Conservation (phyloP, 2,113 vertebrate species). For the Malaclemys terrapin region DNA sequence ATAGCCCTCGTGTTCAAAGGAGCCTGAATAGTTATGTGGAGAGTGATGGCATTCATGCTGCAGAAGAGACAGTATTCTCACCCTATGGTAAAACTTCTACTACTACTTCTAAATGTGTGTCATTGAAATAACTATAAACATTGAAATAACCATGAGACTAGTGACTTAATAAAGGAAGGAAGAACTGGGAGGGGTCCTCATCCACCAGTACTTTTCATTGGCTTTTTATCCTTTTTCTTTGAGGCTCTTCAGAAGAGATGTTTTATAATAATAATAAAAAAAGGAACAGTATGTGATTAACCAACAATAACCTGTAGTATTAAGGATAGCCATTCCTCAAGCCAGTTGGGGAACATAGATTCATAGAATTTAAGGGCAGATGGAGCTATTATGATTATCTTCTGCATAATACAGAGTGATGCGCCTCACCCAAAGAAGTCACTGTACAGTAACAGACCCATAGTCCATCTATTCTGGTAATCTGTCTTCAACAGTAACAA, state of each 20-base stretch:
- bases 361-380: background rate
- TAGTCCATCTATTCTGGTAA: background rate
- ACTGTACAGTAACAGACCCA: background rate
- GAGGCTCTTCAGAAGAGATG: background rate
- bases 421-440: background rate
- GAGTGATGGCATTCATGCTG: too few relatives aligned
- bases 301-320: background rate
- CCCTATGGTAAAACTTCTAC: background rate
- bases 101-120: background rate
- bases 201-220: background rate
- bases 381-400: background rate
- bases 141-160: accelerated
- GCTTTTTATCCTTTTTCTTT: background rate
- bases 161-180: background rate
- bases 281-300: background rate
- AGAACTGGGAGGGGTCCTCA: accelerated
- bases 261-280: background rate
- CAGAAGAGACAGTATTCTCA: background rate
- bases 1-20: background rate
- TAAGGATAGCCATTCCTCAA: background rate
- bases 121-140: background rate
- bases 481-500: background rate
- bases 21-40: background rate
- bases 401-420: background rate
- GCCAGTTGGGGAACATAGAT: background rate